Conservation (phyloP, 2,797 vertebrate species). For the Falco columbarius region DNA sequence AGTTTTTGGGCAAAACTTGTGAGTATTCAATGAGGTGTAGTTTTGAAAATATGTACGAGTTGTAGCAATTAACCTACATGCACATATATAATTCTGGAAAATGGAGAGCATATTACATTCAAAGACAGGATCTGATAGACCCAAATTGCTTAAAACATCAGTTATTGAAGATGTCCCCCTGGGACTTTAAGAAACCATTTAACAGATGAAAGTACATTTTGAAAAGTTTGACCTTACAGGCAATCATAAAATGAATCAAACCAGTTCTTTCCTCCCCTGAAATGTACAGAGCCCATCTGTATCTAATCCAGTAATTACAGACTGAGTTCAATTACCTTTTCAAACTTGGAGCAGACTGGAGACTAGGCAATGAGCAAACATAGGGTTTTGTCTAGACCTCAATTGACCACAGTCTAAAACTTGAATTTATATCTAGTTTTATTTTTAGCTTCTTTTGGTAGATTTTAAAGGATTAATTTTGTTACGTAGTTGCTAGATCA, state of each 20-base stretch:
- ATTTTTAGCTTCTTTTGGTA: constrained; percentile 76
- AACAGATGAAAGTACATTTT: constrained; percentile 89
- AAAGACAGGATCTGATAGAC: constrained; percentile 85
- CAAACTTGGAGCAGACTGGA: constrained; percentile 86
- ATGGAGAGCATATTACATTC: constrained; percentile 80
- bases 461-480: constrained; percentile 75
- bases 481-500: constrained; percentile 55
- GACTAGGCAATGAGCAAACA: constrained; percentile 84
- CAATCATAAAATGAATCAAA: constrained; percentile 89
- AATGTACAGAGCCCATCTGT: constrained; percentile 87
- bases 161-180: constrained; percentile 84
- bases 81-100: constrained; percentile 84
- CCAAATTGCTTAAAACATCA: constrained; percentile 88
- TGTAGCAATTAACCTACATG: constrained; percentile 85
- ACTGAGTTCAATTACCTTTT: constrained; percentile 89
- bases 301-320: constrained; percentile 91
- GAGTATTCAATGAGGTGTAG: constrained; percentile 50
- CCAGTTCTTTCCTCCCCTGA: constrained; percentile 81
- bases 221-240: constrained; percentile 88
- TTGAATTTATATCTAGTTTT: constrained; percentile 85
- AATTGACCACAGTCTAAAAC: constrained; percentile 87
- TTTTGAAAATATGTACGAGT: constrained; percentile 78
- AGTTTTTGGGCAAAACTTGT: constrained; percentile 31
- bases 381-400: constrained; percentile 87
- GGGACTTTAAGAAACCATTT: constrained; percentile 86